Conservation (phyloP, 2,113 vertebrate species). For the Pogona vitticeps region DNA sequence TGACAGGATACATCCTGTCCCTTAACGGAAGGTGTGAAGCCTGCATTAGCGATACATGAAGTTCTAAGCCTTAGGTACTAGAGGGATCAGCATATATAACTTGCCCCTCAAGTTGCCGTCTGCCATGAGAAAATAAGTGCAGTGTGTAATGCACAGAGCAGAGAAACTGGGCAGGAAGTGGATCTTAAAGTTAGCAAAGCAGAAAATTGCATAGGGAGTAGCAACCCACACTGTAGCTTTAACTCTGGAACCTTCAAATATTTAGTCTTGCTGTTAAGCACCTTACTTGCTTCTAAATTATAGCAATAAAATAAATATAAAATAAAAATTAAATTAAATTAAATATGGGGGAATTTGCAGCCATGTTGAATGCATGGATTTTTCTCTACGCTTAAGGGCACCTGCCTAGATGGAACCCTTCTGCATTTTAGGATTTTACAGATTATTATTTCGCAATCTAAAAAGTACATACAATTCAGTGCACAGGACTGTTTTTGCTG, state of each 20-base stretch:
- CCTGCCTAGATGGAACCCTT: conserved; percentile 2
- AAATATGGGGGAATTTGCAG: background rate
- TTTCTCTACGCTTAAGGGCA: fast-evolving
- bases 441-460: conserved; percentile 41
- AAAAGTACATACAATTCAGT: conserved; percentile 50
- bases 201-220: conserved; percentile 35
- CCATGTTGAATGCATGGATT: background rate
- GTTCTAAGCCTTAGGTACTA: background rate
- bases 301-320: background rate
- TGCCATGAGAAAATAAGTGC: background rate
- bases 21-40: background rate
- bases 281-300: conserved; percentile 23
- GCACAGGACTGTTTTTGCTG: background rate
- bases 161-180: conserved; percentile 25
- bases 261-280: conserved; percentile 37
- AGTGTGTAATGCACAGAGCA: fast-evolving
- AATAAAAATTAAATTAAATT: fast-evolving
- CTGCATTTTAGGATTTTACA: conserved; percentile 11
- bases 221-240: conserved; percentile 40
- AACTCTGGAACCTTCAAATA: conserved; percentile 48
- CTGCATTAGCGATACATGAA: background rate
- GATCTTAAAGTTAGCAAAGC: conserved; percentile 50
- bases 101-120: conserved; percentile 9
- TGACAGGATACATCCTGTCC: background rate
- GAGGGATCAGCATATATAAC: background rate